Evolutionary conservation across 2,888 invertebrate species (phyloP), one percentile per base, ranked within the genome.

Genomic region (Parnassius smintheus): DNA sequence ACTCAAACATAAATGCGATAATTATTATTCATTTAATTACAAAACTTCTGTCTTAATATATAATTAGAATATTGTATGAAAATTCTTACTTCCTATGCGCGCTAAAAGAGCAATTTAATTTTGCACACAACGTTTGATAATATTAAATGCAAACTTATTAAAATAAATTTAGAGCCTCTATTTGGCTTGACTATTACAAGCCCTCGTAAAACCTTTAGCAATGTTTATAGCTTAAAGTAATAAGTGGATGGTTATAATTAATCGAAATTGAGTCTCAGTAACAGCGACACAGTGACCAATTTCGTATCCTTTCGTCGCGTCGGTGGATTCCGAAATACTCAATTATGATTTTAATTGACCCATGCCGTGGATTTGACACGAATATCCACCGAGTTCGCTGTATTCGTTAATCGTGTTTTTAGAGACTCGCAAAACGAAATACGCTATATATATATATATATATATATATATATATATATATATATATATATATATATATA

Each of bases 281-380:
- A 22, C 44, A 65, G 68, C 67, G 66, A 63, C 66, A 69, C 65
- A 70, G 65, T 62, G 70, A 70, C 62, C 69, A 67, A 67, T 66
- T 68, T 67, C 68, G 58, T 66, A 62, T 65, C 56, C 66, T 56
- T 49, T 61, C 69, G 44, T 25, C 51, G 62, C 68, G 57, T 57
- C 56, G 46, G 50, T 53, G 59, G 65, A 66, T 71, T 68, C 69
- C 80, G 74, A 80, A 84, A 82, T 78, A 82, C 80, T 82, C 85
- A 83, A 88, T 88, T 88, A 85, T 81, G 78, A 83, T 86, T 86
- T 86, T 85, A 87, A 87, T 88, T 86, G 85, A 83, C 75, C 78
- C 75, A 75, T 70, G 78, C 75, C 75, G 78, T 85, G 84, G 77
- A 77, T 81, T 81, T 86, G 87, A 85, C 85, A 77, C 76, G 78